Percentiles rank a stretch among this genome's conserved stretches.
Evolutionary conservation across 2,113 vertebrate genomes (phyloP).

Genomic region (Hyperopisus bebe): DNA sequence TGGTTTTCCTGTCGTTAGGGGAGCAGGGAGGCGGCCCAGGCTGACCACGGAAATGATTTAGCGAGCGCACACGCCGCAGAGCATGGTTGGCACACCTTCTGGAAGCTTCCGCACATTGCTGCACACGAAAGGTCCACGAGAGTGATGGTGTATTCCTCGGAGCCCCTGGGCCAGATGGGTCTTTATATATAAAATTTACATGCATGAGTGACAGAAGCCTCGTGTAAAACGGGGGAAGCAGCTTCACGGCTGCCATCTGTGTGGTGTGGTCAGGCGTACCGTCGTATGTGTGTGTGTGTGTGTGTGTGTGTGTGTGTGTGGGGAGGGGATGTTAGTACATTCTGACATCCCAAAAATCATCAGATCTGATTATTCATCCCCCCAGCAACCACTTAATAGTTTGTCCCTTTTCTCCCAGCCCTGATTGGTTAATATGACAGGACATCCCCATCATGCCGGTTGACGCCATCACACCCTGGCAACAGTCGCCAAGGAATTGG

Average conservation of each 20-base stretch:
- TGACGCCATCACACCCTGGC: background rate
- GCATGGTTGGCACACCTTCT: background rate
- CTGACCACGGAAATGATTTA: background rate
- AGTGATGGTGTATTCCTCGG: background rate
- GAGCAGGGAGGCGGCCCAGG: background rate
- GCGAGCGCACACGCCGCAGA: background rate
- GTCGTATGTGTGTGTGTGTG: background rate
- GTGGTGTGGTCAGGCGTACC: background rate
- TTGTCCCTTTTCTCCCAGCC: background rate
- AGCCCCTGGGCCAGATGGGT: background rate
- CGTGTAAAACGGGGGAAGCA: background rate
- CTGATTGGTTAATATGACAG: background rate
- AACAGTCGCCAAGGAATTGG: background rate
- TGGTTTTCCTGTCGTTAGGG: background rate
- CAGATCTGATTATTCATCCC: background rate
- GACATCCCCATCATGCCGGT: no score
- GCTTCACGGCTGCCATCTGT: background rate
- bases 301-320: background rate
- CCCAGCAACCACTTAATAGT: background rate
- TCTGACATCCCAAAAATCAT: background rate
- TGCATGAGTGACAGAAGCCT: background rate
- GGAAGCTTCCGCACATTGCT: background rate
- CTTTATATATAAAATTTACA: background rate
- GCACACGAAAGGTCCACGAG: background rate
- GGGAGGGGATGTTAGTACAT: background rate